phyloP scores from a whole-genome alignment of 2,797 vertebrate species.

The Parauchenoglanis ngamensis region DNA sequence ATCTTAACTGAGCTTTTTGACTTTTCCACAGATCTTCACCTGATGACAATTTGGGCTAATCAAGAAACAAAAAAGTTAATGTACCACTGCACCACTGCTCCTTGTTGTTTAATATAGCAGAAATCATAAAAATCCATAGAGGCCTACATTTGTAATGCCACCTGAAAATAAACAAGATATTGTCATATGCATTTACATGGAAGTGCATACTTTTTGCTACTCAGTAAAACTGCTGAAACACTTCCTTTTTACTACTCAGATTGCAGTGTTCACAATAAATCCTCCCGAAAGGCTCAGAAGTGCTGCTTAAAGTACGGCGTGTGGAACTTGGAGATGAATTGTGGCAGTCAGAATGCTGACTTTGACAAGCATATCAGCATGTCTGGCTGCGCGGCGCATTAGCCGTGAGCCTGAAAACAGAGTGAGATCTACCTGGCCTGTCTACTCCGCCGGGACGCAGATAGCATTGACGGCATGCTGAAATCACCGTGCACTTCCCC shows the following conservation, averaged over 20 bases:
- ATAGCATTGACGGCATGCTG: slow-evolving; percentile 59
- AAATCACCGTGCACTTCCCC: slow-evolving; percentile 68
- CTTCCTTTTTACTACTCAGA: slow-evolving; percentile 52
- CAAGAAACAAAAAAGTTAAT: not conserved
- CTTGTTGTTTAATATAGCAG: not conserved
- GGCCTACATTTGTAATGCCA: not conserved
- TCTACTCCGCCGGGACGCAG: slow-evolving; percentile 58
- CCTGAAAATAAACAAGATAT: slow-evolving; percentile 29
- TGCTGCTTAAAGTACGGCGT: slow-evolving; percentile 54
- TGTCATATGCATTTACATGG: slow-evolving; percentile 42
- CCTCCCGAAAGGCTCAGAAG: slow-evolving; percentile 52
- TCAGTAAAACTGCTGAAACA: slow-evolving; percentile 53
- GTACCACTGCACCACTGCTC: not conserved
- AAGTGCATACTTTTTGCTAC: slow-evolving; percentile 39
- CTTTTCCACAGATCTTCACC: not conserved
- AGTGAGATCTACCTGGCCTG: slow-evolving; percentile 58
- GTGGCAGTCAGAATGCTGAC: slow-evolving; percentile 60
- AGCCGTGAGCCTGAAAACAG: slow-evolving; percentile 54
- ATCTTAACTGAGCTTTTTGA: not conserved
- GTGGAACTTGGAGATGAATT: slow-evolving; percentile 59
- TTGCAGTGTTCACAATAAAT: slow-evolving; percentile 57
- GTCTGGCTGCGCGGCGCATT: slow-evolving; percentile 51
- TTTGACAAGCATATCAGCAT: slow-evolving; percentile 61
- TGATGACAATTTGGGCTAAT: not conserved
- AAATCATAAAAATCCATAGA: not conserved